These are phyloP conservation scores for Daptonema setosum DNA, from an alignment of 2,888 invertebrate species.

Conservation along the genomic window DNA sequence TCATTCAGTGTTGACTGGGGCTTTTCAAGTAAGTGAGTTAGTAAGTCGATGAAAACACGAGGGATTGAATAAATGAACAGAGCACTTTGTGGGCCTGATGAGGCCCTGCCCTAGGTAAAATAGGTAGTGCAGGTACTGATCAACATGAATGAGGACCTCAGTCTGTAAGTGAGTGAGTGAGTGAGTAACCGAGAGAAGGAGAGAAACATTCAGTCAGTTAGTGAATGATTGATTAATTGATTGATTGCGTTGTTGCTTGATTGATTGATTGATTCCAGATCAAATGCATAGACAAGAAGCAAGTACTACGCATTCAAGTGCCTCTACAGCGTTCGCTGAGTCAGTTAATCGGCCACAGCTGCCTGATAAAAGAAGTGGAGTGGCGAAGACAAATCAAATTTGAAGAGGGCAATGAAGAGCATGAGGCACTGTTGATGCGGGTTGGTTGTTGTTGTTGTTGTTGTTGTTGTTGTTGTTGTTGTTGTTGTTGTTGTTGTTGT, in stretches of 20 bases:
- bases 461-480: neutral
- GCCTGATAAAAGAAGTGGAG: constrained; percentile 11
- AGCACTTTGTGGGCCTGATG: no score
- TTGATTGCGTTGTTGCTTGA: neutral
- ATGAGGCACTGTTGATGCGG: constrained; percentile 11
- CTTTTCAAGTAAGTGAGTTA: neutral
- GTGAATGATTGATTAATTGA: no score
- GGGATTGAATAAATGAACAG: no score
- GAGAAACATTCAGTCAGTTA: no score
- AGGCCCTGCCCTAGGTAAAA: no score
- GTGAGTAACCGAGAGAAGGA: no score
- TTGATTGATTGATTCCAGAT: neutral
- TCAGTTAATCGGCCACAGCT: neutral
- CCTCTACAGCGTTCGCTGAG: neutral
- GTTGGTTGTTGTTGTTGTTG: neutral
- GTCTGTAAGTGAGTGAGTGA: no score
- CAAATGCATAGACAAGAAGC: no score
- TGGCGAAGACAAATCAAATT: constrained; percentile 9
- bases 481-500: neutral
- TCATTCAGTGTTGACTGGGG: neutral
- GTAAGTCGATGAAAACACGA: no score
- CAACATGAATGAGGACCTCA: no score
- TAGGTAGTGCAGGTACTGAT: no score
- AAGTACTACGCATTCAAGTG: no score
- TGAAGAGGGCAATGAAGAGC: constrained; percentile 10